phyloP scores from a whole-genome alignment of 2,113 vertebrate species.

The Cyrtonyx montezumae region DNA sequence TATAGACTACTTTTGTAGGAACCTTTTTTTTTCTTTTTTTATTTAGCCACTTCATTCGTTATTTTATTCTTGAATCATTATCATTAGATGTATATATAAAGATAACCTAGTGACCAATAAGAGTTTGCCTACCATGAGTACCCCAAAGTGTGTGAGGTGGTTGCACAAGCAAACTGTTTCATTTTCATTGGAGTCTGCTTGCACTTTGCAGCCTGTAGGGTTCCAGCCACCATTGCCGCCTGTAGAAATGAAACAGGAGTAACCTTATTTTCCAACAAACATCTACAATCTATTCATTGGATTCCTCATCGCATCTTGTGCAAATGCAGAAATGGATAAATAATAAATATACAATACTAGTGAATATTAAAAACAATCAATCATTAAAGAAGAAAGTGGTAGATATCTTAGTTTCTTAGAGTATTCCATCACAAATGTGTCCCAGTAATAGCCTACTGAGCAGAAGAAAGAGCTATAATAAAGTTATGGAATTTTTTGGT shows the following conservation, averaged over 20 bases:
- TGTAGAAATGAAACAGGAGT: constrained; percentile 62
- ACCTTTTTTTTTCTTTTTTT: background rate
- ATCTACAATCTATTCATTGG: background rate
- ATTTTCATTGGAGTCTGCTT: constrained; percentile 74
- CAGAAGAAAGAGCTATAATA: background rate
- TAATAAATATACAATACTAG: background rate
- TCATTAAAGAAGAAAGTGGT: background rate
- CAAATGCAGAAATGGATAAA: background rate
- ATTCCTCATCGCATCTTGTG: background rate
- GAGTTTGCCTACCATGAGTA: constrained; percentile 88
- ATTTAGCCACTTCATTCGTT: background rate
- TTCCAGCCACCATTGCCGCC: constrained; percentile 91
- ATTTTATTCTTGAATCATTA: background rate
- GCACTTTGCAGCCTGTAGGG: constrained; percentile 78
- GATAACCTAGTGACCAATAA: background rate
- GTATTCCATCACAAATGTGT: background rate
- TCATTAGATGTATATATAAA: background rate
- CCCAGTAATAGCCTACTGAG: background rate
- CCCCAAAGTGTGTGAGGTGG: constrained; percentile 95
- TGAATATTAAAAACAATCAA: background rate
- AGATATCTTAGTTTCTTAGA: background rate
- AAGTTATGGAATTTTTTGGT: background rate
- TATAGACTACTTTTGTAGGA: background rate
- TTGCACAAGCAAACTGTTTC: constrained; percentile 89
- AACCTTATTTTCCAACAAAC: background rate